Conservation (phyloP, 2,888 invertebrate genomes). For the Morpho helenor region DNA sequence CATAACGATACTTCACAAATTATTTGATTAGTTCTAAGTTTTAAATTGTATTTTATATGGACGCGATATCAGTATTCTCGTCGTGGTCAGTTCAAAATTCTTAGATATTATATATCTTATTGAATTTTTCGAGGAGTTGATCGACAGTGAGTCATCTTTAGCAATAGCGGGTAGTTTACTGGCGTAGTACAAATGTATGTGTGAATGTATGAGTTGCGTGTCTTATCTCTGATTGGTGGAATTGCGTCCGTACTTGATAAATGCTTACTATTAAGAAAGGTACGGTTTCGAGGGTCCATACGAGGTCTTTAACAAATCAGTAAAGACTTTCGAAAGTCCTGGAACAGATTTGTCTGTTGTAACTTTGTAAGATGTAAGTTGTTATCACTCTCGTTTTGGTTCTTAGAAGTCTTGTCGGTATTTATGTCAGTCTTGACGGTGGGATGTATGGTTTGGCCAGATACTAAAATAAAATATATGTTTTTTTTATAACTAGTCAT, state of each 20-base stretch:
- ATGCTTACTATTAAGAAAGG: constrained; percentile 5
- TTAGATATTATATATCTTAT: constrained; percentile 41
- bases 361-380: background rate
- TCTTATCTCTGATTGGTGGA: constrained; percentile 26
- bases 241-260: constrained; percentile 18
- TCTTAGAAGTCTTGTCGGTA: background rate
- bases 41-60: constrained; percentile 16
- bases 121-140: constrained; percentile 45
- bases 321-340: too few relatives aligned
- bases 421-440: constrained; percentile 9
- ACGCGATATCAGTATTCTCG: constrained; percentile 20
- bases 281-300: background rate
- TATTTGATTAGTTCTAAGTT: constrained; percentile 41
- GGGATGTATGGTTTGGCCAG: constrained; percentile 13
- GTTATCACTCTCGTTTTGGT: background rate
- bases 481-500: constrained; percentile 45
- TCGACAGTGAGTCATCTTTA: constrained; percentile 43
- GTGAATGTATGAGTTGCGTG: constrained; percentile 43
- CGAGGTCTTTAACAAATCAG: background rate
- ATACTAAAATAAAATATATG: background rate
- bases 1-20: constrained; percentile 39
- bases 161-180: constrained; percentile 66
- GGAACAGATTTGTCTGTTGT: background rate
- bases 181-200: constrained; percentile 73
- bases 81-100: constrained; percentile 42